phyloP scores from a whole-genome alignment of 2,113 vertebrate genomes.

The Pomatostomus ruficeps region DNA sequence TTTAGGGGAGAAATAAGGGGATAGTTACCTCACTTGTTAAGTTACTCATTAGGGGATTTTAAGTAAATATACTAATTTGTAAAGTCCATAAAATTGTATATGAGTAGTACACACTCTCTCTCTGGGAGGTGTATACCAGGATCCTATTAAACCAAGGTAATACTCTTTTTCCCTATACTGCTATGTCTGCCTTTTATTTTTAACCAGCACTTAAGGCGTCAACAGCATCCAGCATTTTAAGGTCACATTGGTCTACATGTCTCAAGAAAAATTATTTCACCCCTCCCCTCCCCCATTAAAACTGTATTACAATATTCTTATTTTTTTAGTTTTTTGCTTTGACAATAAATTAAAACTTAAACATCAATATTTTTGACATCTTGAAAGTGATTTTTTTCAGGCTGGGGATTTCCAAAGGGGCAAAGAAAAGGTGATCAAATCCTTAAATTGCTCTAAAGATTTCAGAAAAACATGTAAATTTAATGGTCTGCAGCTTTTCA shows the following conservation, averaged over 20 bases:
- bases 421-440: fast-evolving
- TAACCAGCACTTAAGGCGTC: no score
- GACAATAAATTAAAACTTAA: neutral
- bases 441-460: neutral
- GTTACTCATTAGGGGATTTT: no score
- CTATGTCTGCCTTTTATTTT: no score
- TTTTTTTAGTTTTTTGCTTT: neutral
- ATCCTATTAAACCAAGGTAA: no score
- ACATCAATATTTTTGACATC: neutral
- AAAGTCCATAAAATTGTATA: no score
- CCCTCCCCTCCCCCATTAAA: fast-evolving
- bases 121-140: no score
- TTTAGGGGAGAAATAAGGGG: no score
- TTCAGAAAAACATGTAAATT: neutral
- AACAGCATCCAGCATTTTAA: neutral
- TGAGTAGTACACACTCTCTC: no score
- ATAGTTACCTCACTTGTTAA: no score
- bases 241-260: neutral
- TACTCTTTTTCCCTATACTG: no score
- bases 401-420: neutral
- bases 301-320: neutral
- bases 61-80: no score
- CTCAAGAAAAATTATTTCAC: neutral
- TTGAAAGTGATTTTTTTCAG: neutral
- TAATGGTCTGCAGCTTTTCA: neutral